These are phyloP conservation scores for Syngnathus floridae DNA, from an alignment of 2,113 vertebrate genomes.

Conservation along the genomic window DNA sequence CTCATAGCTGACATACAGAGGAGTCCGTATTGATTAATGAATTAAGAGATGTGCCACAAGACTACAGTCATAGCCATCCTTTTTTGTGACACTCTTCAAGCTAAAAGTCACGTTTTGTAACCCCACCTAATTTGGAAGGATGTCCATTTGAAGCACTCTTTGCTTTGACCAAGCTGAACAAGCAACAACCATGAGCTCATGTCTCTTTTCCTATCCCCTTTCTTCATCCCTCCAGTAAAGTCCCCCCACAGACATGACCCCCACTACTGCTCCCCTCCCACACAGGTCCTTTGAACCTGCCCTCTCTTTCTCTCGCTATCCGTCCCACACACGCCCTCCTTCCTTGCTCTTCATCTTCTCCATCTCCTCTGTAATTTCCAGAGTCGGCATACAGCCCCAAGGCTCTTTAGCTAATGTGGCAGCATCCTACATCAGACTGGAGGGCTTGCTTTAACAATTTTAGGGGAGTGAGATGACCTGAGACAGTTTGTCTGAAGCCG, in stretches of 20 bases:
- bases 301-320: slow-evolving; percentile 22
- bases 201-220: slow-evolving; percentile 23
- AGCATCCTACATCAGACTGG: slow-evolving; percentile 49
- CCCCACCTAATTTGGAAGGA: neutral
- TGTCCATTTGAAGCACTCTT: neutral
- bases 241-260: slow-evolving; percentile 14
- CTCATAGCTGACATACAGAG: neutral
- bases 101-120: neutral
- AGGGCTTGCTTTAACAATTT: slow-evolving; percentile 33
- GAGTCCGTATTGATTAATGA: neutral
- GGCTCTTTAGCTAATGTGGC: slow-evolving; percentile 56
- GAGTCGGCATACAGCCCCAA: slow-evolving; percentile 41
- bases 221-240: slow-evolving; percentile 4
- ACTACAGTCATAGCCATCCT: too few species aligned
- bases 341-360: slow-evolving; percentile 20
- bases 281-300: slow-evolving; percentile 47
- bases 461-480: slow-evolving; percentile 20
- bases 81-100: neutral
- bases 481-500: slow-evolving; percentile 55
- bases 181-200: slow-evolving; percentile 26
- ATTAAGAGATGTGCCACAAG: neutral
- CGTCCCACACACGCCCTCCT: slow-evolving; percentile 15
- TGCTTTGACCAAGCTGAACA: slow-evolving; percentile 9
- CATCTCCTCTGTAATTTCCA: slow-evolving; percentile 61
- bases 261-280: slow-evolving; percentile 21